A percentile compares a stretch with the other conserved stretches of the same genome.
These are phyloP conservation scores for Zele albiditarsus DNA, from an alignment of 2,888 invertebrate genomes.

Conservation along the genomic window DNA sequence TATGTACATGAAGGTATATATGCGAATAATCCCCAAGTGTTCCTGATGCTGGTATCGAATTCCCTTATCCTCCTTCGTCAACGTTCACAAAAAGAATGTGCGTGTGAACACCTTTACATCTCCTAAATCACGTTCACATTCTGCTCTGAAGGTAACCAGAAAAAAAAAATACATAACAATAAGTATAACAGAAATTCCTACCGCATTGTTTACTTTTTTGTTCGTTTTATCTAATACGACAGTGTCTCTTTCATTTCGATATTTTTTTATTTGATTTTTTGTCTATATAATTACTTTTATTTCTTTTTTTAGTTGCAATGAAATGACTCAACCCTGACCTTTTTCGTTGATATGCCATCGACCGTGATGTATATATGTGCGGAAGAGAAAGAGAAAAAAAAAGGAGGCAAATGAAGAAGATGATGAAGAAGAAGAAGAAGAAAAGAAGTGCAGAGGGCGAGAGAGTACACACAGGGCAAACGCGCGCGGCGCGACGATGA, in stretches of 20 bases:
- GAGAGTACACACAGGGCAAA: slow-evolving; percentile 23
- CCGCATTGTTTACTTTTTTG: background rate
- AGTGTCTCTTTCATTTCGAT: background rate
- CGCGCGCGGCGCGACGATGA: slow-evolving; percentile 48
- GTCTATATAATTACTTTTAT: background rate
- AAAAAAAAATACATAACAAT: background rate
- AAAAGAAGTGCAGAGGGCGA: background rate
- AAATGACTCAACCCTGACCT: slow-evolving; percentile 57
- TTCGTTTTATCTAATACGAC: background rate
- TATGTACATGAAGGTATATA: background rate
- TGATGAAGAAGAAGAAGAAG: background rate
- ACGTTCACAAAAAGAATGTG: background rate
- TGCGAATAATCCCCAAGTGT: slow-evolving; percentile 20
- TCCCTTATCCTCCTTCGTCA: slow-evolving; percentile 16
- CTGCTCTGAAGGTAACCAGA: too few relatives aligned
- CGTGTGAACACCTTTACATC: slow-evolving; percentile 21
- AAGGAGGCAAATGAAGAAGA: background rate
- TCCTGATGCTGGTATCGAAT: slow-evolving; percentile 13
- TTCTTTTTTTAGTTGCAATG: background rate
- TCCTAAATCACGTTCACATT: slow-evolving; percentile 8
- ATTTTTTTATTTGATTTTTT: background rate
- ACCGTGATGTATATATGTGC: slow-evolving; percentile 10
- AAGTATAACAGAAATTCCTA: background rate
- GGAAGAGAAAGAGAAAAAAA: slow-evolving; percentile 7
- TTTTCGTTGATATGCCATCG: slow-evolving; percentile 42